Evolutionary conservation across 2,888 invertebrate species (phyloP), one percentile per base, ranked within the genome.

Genomic region (Mesochorus sp.): DNA sequence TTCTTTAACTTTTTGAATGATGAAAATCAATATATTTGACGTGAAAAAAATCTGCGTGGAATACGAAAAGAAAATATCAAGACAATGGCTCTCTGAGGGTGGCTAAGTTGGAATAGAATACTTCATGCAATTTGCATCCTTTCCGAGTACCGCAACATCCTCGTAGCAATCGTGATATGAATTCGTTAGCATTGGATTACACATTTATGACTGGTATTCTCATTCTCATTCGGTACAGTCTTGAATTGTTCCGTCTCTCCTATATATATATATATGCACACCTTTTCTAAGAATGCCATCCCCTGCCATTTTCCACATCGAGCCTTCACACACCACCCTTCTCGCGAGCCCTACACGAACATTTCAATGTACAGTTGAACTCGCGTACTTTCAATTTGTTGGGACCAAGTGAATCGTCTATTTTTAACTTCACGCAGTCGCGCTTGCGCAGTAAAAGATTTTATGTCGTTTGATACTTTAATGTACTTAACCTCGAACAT

Each of bases 101-200:
- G n/a, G n/a, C n/a, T n/a, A n/a, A n/a, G n/a, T n/a, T n/a, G n/a
- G n/a, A n/a, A n/a, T n/a, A n/a, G n/a, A n/a, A n/a, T n/a, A n/a
- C n/a, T n/a, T n/a, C n/a, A n/a, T n/a, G n/a, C n/a, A n/a, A n/a
- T 47, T n/a, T 47, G 6, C 6, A 47, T 47, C 62, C 44, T 62
- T 62, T 19, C 5, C 19, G 47, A 19, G 6, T 31, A 12, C 17
- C 12, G 44, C 64, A 28, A 59, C 31, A 72, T 47, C 67, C 62
- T 39, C 68, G 10, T 5, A 62, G 59, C 68, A 68, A 51, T 31
- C 71, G 70, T 66, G 76, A 70, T 70, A 73, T 79, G 83, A 83
- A 83, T 83, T 80, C 81, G 79, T 83, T 82, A 83, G 82, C 81
- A 81, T 83, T 57, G 73, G 64, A 83, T 83, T 83, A 83, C 80